Conservation (phyloP, 2,113 vertebrate species). For the Lampris megalopsis region DNA sequence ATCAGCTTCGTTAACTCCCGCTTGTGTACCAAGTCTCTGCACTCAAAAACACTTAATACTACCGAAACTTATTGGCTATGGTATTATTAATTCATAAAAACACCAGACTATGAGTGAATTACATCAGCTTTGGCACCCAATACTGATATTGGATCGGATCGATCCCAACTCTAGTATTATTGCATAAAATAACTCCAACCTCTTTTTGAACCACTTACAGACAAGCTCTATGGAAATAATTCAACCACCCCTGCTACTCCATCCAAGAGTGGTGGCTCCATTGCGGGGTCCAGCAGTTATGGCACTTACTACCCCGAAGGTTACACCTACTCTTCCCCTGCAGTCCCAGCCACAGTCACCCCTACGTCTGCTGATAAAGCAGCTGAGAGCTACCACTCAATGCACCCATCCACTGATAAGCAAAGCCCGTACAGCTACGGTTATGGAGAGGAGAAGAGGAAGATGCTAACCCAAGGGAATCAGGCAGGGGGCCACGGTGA, state of each 20-base stretch:
- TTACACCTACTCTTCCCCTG: constrained; percentile 46
- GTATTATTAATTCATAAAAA: no score
- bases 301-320: constrained; percentile 75
- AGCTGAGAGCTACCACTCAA: constrained; percentile 62
- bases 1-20: no score
- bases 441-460: constrained; percentile 79
- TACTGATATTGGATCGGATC: no score
- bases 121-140: no score
- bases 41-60: no score
- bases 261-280: not conserved
- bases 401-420: constrained; percentile 72
- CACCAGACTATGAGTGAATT: no score
- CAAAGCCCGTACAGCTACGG: constrained; percentile 80
- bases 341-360: constrained; percentile 9
- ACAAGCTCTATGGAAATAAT: constrained; percentile 62
- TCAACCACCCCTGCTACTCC: constrained; percentile 1
- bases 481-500: constrained; percentile 20
- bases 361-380: constrained; percentile 18
- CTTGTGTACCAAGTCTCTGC: no score
- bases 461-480: constrained; percentile 68
- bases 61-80: no score
- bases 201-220: constrained; percentile 29
- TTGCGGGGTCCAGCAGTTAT: constrained; percentile 41
- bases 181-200: no score
- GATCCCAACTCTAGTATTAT: no score